Conservation (phyloP, 2,113 vertebrate genomes). For the Melanotaenia duboulayi region DNA sequence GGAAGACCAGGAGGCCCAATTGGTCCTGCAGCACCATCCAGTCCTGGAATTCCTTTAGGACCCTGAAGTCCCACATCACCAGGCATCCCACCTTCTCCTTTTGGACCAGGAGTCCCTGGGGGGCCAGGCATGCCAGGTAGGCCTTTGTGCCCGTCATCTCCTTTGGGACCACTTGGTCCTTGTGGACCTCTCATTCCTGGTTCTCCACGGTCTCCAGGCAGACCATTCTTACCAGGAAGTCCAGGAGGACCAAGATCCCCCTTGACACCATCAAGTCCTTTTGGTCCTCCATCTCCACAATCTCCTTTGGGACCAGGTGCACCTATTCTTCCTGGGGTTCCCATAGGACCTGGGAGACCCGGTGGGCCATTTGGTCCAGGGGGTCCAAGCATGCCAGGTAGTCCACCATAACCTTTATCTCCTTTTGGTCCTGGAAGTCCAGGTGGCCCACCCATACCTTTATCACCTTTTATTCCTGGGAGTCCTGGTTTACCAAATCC, state of each 20-base stretch:
- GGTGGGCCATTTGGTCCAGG: slow-evolving; percentile 87
- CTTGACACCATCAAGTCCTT: slow-evolving; percentile 87
- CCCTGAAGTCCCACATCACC: slow-evolving; percentile 92
- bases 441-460: slow-evolving; percentile 86
- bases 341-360: slow-evolving; percentile 87
- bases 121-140: slow-evolving; percentile 86
- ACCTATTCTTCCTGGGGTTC: slow-evolving; percentile 87
- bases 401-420: slow-evolving; percentile 89
- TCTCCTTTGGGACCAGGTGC: slow-evolving; percentile 93
- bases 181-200: slow-evolving; percentile 89
- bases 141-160: slow-evolving; percentile 91
- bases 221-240: slow-evolving; percentile 90
- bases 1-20: slow-evolving; percentile 88
- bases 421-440: slow-evolving; percentile 89
- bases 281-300: slow-evolving; percentile 87
- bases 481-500: slow-evolving; percentile 94
- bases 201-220: slow-evolving; percentile 89
- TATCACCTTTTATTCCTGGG: slow-evolving; percentile 92
- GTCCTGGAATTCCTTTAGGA: slow-evolving; percentile 92
- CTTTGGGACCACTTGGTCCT: slow-evolving; percentile 90
- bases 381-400: slow-evolving; percentile 88
- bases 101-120: slow-evolving; percentile 87
- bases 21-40: slow-evolving; percentile 88
- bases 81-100: slow-evolving; percentile 86
- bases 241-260: slow-evolving; percentile 90